A percentile compares a stretch with the other conserved stretches of the same genome.
phyloP scores from a whole-genome alignment of 1,140 invertebrate genomes.

The Ectropis grisescens region DNA sequence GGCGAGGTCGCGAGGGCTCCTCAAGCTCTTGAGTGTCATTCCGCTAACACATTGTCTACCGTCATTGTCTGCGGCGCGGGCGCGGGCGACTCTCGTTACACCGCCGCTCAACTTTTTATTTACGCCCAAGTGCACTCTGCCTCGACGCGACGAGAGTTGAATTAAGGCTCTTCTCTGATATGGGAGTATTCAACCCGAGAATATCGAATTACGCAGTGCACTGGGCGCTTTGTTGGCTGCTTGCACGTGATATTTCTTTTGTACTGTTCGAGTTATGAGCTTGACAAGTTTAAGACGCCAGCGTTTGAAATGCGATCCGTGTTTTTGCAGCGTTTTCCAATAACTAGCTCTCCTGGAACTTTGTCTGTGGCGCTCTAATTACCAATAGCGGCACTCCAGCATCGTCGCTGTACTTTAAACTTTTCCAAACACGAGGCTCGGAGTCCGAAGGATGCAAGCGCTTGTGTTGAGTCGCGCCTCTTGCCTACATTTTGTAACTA shows the following conservation, averaged over 20 bases:
- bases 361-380: slow-evolving; percentile 5
- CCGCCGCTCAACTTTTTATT: slow-evolving; percentile 65
- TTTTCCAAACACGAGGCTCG: too few relatives aligned
- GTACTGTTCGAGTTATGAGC: too few relatives aligned
- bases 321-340: too few relatives aligned
- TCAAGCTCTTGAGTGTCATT: slow-evolving; percentile 50
- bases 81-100: slow-evolving; percentile 56
- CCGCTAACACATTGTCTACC: slow-evolving; percentile 59
- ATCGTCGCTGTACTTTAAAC: too few relatives aligned
- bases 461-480: too few relatives aligned
- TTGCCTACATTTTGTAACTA: too few relatives aligned
- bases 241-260: slow-evolving; percentile 65
- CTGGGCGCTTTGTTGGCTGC: slow-evolving; percentile 56
- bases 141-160: slow-evolving; percentile 58
- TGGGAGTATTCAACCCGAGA: slow-evolving; percentile 67
- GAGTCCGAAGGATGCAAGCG: too few relatives aligned
- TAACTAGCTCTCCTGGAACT: too few relatives aligned
- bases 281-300: too few relatives aligned
- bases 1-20: slow-evolving; percentile 32
- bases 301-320: too few relatives aligned
- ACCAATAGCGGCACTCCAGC: too few relatives aligned
- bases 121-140: slow-evolving; percentile 62
- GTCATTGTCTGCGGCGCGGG: slow-evolving; percentile 48
- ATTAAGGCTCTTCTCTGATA: slow-evolving; percentile 66
- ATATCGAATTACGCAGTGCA: slow-evolving; percentile 62